A percentile compares a stretch with the other conserved stretches of the same genome.
phyloP scores from a whole-genome alignment of 1,140 invertebrate species.

The Cotesia chilonis region DNA sequence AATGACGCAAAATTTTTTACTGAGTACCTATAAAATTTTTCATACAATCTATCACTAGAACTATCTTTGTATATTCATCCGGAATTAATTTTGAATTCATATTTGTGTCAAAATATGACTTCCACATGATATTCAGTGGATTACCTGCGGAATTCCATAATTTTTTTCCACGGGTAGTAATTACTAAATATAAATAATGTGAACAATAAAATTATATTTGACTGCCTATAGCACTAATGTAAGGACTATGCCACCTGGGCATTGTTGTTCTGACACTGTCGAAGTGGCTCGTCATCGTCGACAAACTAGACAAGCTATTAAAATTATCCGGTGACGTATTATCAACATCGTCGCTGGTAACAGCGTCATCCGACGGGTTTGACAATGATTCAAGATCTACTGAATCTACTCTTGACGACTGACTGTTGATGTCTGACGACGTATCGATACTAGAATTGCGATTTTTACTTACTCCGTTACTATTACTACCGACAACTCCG shows the following conservation, averaged over 20 bases:
- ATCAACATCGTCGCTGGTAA: conserved; percentile 9
- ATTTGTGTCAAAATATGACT: no score
- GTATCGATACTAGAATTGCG: conserved; percentile 30
- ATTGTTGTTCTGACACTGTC: conserved; percentile 35
- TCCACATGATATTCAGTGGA: no score
- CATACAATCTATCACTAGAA: no score
- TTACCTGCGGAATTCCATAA: no score
- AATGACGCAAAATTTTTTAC: no score
- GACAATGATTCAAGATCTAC: background rate
- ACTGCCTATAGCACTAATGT: conserved; percentile 58
- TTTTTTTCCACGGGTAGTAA: no score
- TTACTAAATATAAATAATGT: background rate
- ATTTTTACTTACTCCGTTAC: conserved; percentile 44
- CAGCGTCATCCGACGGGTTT: background rate
- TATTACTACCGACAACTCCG: background rate
- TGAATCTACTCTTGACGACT: background rate
- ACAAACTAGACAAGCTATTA: conserved; percentile 20
- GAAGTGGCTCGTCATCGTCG: conserved; percentile 2
- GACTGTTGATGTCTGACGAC: conserved; percentile 5
- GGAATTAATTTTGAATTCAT: no score
- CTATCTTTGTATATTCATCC: no score
- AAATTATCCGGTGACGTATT: conserved; percentile 28
- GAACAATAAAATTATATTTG: conserved; percentile 55
- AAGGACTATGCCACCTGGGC: conserved; percentile 62
- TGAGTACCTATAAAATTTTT: no score